phyloP scores from a whole-genome alignment of 2,797 vertebrate species.

The Epinephelus awoara region DNA sequence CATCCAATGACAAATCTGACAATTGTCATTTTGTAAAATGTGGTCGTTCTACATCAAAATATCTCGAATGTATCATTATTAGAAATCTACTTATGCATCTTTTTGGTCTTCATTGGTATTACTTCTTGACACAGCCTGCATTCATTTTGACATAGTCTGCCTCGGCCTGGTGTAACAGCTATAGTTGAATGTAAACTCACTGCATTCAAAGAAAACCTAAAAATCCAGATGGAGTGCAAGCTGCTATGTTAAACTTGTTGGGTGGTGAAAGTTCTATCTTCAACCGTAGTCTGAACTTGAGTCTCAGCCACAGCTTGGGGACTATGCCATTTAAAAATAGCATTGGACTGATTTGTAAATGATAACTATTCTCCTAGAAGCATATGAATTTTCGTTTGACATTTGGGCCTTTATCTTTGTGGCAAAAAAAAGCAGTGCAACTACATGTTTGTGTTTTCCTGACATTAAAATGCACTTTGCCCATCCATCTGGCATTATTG shows the following conservation, averaged over 20 bases:
- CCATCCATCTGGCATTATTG: neutral
- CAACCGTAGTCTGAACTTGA: neutral
- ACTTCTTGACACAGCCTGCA: neutral
- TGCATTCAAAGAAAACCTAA: neutral
- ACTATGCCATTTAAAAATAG: neutral
- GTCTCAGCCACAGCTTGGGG: too few relatives aligned
- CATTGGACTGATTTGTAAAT: neutral
- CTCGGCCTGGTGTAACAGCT: neutral
- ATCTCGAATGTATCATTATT: too few relatives aligned
- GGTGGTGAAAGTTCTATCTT: neutral
- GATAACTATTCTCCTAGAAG: neutral
- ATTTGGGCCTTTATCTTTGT: neutral
- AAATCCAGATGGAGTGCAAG: neutral
- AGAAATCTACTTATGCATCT: neutral
- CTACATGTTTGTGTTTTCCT: neutral
- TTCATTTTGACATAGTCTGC: neutral
- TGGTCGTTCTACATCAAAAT: too few relatives aligned
- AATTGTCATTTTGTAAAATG: too few relatives aligned
- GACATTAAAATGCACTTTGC: neutral
- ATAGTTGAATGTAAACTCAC: too few relatives aligned
- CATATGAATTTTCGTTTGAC: neutral
- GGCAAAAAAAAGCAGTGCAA: too few relatives aligned
- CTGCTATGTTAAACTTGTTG: neutral
- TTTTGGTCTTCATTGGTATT: neutral
- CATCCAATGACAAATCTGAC: too few relatives aligned